Evolutionary conservation across 37 sponge, comb jelly and placozoan species (phyloP).

Genomic region (Halisarca cf. caerulea): DNA sequence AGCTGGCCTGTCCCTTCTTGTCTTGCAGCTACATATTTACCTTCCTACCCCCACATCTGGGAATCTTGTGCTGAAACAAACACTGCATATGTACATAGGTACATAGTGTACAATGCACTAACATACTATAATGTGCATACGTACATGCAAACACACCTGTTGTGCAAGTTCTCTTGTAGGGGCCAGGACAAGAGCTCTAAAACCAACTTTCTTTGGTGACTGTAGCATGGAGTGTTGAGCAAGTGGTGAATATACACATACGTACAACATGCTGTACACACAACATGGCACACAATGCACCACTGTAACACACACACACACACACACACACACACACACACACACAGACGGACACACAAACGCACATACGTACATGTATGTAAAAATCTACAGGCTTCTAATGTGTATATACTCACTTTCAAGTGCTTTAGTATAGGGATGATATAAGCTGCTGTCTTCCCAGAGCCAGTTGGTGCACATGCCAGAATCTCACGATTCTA

Average conservation of each 20-base stretch:
- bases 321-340: not conserved
- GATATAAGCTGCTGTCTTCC: slow-evolving; percentile 92
- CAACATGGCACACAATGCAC: too few relatives aligned
- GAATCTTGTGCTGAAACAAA: too few relatives aligned
- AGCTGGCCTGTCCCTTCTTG: too few relatives aligned
- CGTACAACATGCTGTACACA: not conserved
- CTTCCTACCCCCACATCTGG: too few relatives aligned
- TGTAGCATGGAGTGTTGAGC: slow-evolving; percentile 12
- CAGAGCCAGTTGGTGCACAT: slow-evolving; percentile 96
- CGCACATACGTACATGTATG: not conserved
- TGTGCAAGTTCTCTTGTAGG: slow-evolving; percentile 98
- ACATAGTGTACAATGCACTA: too few relatives aligned
- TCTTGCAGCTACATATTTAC: too few relatives aligned
- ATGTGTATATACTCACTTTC: slow-evolving; percentile 53
- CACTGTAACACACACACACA: slow-evolving; percentile 25
- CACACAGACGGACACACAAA: too few relatives aligned
- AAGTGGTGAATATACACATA: not conserved
- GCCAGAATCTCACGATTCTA: slow-evolving; percentile 87
- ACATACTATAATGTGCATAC: not conserved
- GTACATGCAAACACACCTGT: slow-evolving; percentile 45
- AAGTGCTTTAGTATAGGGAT: slow-evolving; percentile 83
- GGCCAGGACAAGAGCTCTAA: slow-evolving; percentile 88
- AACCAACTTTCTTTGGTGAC: slow-evolving; percentile 75
- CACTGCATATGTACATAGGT: too few relatives aligned
- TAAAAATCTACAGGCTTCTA: not conserved